Base-by-base conservation (phyloP, 2,888 invertebrate genomes). In the Scaptomyza cyrtandrae region DNA sequence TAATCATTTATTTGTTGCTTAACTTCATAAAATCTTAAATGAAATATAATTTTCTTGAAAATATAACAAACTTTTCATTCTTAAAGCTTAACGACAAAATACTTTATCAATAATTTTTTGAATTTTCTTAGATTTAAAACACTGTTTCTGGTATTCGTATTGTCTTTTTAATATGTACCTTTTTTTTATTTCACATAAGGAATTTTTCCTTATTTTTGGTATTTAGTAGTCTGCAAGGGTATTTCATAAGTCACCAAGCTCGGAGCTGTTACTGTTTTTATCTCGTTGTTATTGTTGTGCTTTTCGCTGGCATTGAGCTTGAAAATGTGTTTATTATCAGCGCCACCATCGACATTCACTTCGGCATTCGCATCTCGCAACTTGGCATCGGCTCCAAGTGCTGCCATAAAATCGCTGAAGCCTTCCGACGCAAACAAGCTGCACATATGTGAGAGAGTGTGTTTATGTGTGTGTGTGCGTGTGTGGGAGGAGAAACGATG, bases 271-370 rank as follows among this genome's bases (percentile, higher is more conserved):
- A 27, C 6, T 27, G 10, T 27, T 35, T 13, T 19, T 16, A 16
- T 11, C 3, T 45, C 35, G 44, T 43, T 62, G 50, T 56, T 67
- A 56, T 50, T 74, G 48, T 73, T 63, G 61, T 43, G 16, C 48
- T 39, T 55, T 59, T 65, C 69, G 71, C 75, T 76, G 84, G 86
- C 84, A 85, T 88, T 86, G 85, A 84, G 87, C 87, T 84, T 86
- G 85, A 84, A 88, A 86, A 86, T 86, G 85, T 88, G 87, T 85
- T 88, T 84, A 88, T 86, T 88, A 84, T 62, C 86, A 78, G 58
- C 62, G 72, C 69, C 46, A 1, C 29, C 27, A 5, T 46, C 46
- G 10, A 16, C 27, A 46, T 11, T 46, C 46, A 6, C 46, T 31
- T 31, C 11, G 16, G 27, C 33, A 52, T 39, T 13, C 31, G 48